These are phyloP conservation scores for Sebastes nivosus DNA, from an alignment of 2,797 vertebrate genomes.

Conservation along the genomic window DNA sequence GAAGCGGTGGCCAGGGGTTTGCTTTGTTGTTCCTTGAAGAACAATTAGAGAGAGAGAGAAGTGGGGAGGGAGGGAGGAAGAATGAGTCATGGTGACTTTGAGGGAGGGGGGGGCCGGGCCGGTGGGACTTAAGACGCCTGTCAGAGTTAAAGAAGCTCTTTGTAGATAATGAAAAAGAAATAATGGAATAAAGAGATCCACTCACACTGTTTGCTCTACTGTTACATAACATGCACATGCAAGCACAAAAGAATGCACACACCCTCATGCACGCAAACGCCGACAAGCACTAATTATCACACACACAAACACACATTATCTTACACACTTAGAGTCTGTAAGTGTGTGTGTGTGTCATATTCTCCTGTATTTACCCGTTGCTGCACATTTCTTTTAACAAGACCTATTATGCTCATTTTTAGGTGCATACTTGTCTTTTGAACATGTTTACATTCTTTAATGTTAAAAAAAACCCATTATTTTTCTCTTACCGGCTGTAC, in stretches of 20 bases:
- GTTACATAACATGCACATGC: constrained; percentile 43
- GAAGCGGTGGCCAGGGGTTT: constrained; percentile 40
- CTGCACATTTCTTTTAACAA: neutral
- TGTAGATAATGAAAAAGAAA: constrained; percentile 59
- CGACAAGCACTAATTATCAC: constrained; percentile 2
- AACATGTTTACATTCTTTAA: no score
- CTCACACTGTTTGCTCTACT: constrained; percentile 9
- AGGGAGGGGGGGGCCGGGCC: neutral
- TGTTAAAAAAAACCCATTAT: no score
- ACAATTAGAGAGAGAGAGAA: constrained; percentile 29
- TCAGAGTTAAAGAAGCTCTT: constrained; percentile 48
- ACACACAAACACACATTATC: constrained; percentile 1
- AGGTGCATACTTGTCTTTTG: no score
- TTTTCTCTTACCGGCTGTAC: no score
- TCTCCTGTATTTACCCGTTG: neutral
- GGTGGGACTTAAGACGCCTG: constrained; percentile 29
- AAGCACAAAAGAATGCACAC: neutral
- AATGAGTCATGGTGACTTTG: constrained; percentile 49
- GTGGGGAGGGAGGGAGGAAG: neutral
- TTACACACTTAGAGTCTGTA: neutral
- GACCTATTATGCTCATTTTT: no score
- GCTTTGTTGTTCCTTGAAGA: constrained; percentile 61
- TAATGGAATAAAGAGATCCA: constrained; percentile 46
- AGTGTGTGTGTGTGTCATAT: neutral
- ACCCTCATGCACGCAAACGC: neutral